These are phyloP conservation scores for Flabesymbios commensalis DNA, from an alignment of 2,888 invertebrate genomes.

Conservation along the genomic window DNA sequence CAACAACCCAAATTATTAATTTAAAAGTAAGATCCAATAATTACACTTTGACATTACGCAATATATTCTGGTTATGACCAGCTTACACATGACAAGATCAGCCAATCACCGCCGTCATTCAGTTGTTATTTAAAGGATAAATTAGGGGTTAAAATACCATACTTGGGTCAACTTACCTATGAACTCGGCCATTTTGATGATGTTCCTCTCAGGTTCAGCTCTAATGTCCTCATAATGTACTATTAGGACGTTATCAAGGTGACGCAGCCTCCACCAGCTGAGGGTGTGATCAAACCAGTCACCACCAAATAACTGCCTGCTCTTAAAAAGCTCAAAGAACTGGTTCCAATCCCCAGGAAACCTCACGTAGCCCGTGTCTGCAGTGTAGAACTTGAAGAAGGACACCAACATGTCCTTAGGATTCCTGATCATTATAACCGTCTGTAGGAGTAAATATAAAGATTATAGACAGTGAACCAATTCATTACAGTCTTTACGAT, in stretches of 20 bases:
- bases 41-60: no score
- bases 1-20: no score
- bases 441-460: no score
- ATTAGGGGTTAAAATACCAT: no score
- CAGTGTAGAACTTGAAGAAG: constrained; percentile 1
- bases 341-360: constrained; percentile 7
- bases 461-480: no score
- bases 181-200: neutral
- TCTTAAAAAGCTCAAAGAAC: neutral
- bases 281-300: constrained; percentile 5
- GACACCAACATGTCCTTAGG: constrained; percentile 9
- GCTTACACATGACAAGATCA: no score
- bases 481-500: no score
- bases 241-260: neutral
- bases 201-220: neutral
- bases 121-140: no score
- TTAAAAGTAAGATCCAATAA: no score
- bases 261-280: neutral
- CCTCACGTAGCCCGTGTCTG: neutral
- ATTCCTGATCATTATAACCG: neutral
- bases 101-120: no score
- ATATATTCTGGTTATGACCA: no score
- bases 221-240: neutral
- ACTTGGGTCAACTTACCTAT: no score
- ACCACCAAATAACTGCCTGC: neutral